Conservation (phyloP, 2,888 invertebrate species). For the Tineola bisselliella region DNA sequence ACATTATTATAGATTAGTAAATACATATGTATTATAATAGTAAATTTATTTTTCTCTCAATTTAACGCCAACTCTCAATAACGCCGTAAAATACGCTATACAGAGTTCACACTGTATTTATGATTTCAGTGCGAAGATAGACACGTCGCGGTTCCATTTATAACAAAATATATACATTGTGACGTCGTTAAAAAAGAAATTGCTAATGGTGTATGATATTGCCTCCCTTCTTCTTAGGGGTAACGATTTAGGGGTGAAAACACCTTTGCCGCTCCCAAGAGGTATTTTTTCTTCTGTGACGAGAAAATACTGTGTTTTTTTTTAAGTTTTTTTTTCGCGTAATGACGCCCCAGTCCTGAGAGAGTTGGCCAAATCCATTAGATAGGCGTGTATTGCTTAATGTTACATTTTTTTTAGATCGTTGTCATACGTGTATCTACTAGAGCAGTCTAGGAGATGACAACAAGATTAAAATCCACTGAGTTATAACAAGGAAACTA, state of each 20-base stretch:
- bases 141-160: slow-evolving; percentile 14
- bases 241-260: slow-evolving; percentile 45
- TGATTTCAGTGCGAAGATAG: not conserved
- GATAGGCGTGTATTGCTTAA: slow-evolving; percentile 62
- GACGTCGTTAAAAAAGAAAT: slow-evolving; percentile 68
- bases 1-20: no score
- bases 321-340: slow-evolving; percentile 53
- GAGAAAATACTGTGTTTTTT: slow-evolving; percentile 21
- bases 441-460: not conserved
- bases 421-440: slow-evolving; percentile 23
- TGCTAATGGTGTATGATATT: slow-evolving; percentile 71
- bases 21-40: no score
- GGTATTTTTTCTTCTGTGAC: slow-evolving; percentile 38
- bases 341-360: slow-evolving; percentile 60
- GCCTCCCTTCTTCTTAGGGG: slow-evolving; percentile 62
- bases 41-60: no score
- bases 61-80: no score
- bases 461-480: no score
- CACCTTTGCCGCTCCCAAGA: slow-evolving; percentile 62
- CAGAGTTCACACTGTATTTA: no score
- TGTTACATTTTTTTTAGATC: slow-evolving; percentile 53
- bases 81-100: no score
- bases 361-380: slow-evolving; percentile 66
- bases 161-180: slow-evolving; percentile 31
- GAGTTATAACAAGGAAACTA: no score